Percentiles rank a stretch among this genome's conserved stretches.
These are phyloP conservation scores for Hirundo rustica DNA, from an alignment of 2,797 vertebrate species.

Conservation along the genomic window DNA sequence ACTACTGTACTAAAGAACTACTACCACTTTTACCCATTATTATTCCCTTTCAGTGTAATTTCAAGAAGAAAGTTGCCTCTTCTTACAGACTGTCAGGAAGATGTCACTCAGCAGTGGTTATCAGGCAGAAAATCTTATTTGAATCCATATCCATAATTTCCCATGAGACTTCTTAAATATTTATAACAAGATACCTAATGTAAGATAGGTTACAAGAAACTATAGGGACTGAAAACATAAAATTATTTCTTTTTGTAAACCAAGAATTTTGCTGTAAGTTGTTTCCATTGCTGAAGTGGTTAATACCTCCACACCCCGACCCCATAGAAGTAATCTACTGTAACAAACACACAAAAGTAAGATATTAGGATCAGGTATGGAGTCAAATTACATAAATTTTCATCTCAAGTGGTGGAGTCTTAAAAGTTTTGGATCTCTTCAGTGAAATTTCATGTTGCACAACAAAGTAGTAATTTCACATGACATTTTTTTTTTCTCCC, in stretches of 20 bases:
- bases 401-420: background rate
- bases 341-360: background rate
- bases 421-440: background rate
- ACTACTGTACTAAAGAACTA: background rate
- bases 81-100: background rate
- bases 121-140: background rate
- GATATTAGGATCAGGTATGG: background rate
- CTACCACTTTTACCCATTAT: background rate
- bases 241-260: background rate
- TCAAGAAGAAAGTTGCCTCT: background rate
- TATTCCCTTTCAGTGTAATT: background rate
- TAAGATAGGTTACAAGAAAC: background rate
- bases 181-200: background rate
- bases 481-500: background rate
- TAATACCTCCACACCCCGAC: background rate
- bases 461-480: background rate
- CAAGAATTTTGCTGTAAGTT: background rate
- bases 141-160: background rate
- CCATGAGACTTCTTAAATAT: background rate
- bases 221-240: background rate
- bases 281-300: background rate
- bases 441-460: background rate
- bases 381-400: background rate
- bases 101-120: background rate
- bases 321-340: background rate